Evolutionary conservation across 37 sponge, comb jelly and placozoan species (phyloP), one percentile per base, ranked within the genome.

Genomic region (Spongia lamella): DNA sequence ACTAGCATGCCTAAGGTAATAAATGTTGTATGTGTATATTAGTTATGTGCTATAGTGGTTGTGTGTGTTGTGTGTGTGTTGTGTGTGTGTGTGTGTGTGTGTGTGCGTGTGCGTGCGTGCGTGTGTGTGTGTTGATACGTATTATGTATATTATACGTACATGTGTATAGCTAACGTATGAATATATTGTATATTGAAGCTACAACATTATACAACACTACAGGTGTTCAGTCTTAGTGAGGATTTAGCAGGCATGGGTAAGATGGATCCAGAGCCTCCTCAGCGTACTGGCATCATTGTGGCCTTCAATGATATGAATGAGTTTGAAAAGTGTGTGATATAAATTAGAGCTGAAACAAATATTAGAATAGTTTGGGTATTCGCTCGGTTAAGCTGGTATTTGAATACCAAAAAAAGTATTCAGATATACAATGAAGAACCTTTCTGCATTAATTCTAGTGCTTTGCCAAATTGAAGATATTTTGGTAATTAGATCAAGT

Each of bases 211-310:
- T 52, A 19, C 35, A 1, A 40, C 43, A 16, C 51, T 17, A 24
- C 68, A 89, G 90, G 90, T 84, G 9, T 73, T 38, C 33, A 87
- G 84, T 55, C 63, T 87, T 57, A 82, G 80, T 69, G 93, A 92
- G 35, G 85, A 83, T 61, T 37, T 92, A 17, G 50, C 72, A 27
- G 27, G 33, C 51, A 43, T 79, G 30, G 62, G 38, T 54, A 84
- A 73, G 64, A 6, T 53, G 36, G 26, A 55, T 30, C n/a, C 73
- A 40, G 53, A 29, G 4, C 72, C 71, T 2, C 77, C 83, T 53
- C 88, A 93, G 83, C 54, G 97, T 59, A 77, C 95, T 0, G 97
- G 92, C 0, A 81, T 92, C 62, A 92, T 96, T 93, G 88, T 89
- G 1, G 90, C 97, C 51, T 89, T 91, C 65, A 56, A 56, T 25